Evolutionary conservation across 2,797 vertebrate species (phyloP).

Genomic region (Ficedula albicollis): DNA sequence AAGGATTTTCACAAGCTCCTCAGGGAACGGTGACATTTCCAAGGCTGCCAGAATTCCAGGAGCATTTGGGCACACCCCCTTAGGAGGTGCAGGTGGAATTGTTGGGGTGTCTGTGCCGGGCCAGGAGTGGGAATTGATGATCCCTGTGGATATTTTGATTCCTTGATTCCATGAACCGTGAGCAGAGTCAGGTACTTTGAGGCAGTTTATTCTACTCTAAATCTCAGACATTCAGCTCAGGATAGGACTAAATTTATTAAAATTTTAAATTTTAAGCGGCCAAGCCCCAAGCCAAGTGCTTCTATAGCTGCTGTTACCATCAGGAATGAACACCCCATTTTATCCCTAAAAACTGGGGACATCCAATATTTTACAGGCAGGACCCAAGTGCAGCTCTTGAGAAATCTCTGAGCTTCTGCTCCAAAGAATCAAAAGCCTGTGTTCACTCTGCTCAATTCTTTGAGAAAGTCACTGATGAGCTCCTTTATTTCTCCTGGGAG

Average conservation of each 20-base stretch:
- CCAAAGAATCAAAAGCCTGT: neutral
- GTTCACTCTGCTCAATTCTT: neutral
- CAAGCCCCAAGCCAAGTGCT: neutral
- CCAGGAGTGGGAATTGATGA: neutral
- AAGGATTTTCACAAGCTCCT: neutral
- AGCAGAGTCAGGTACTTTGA: neutral
- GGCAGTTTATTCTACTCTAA: neutral
- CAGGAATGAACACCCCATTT: neutral
- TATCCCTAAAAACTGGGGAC: rapidly evolving
- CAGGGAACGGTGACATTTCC: neutral
- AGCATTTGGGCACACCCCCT: neutral
- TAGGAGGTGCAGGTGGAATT: neutral
- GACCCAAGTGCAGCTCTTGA: neutral
- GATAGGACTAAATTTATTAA: rapidly evolving
- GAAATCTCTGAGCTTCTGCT: neutral
- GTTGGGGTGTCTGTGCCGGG: neutral
- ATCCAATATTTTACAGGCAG: neutral
- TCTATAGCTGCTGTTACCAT: rapidly evolving
- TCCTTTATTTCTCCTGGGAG: neutral
- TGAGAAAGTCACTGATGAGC: neutral
- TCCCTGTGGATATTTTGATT: neutral
- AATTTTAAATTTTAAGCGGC: neutral
- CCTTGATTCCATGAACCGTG: neutral
- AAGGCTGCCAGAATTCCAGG: neutral
- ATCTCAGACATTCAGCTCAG: neutral